phyloP scores from a whole-genome alignment of 92 coral and sea anemone species.

The Palythoa heliodiscus region DNA sequence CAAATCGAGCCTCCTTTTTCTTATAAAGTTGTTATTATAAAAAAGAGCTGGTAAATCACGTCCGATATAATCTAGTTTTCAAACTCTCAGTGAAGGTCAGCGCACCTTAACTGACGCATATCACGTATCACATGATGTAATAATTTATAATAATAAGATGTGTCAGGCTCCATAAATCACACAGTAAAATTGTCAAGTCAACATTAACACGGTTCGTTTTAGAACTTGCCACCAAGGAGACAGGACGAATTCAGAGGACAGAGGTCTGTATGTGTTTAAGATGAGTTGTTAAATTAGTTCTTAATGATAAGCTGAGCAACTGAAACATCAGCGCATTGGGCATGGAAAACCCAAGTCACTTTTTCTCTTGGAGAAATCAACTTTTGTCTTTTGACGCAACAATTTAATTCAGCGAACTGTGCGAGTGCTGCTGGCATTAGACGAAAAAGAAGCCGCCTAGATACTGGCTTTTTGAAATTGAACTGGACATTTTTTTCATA shows the following conservation, averaged over 20 bases:
- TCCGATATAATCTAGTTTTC: too few species aligned
- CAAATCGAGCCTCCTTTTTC: too few species aligned
- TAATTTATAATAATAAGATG: background rate
- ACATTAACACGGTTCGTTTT: constrained; percentile 5
- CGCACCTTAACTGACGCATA: background rate
- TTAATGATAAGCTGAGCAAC: background rate
- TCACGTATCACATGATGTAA: constrained; percentile 4
- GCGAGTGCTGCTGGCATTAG: background rate
- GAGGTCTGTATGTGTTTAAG: constrained; percentile 3
- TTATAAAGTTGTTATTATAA: too few species aligned
- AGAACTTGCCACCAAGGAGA: background rate
- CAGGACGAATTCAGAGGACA: background rate
- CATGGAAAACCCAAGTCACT: background rate
- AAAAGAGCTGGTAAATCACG: too few species aligned
- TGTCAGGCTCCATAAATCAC: background rate
- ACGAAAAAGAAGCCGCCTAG: background rate
- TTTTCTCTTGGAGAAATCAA: background rate
- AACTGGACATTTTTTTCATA: too few species aligned
- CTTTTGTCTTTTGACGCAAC: background rate
- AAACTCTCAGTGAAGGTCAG: background rate
- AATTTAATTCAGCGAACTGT: background rate
- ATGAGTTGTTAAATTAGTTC: background rate
- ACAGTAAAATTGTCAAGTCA: background rate
- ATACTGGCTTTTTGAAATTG: background rate
- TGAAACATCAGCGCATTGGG: too few species aligned